Base-by-base conservation (phyloP, 2,113 vertebrate species). In the Epinephelus moara region DNA sequence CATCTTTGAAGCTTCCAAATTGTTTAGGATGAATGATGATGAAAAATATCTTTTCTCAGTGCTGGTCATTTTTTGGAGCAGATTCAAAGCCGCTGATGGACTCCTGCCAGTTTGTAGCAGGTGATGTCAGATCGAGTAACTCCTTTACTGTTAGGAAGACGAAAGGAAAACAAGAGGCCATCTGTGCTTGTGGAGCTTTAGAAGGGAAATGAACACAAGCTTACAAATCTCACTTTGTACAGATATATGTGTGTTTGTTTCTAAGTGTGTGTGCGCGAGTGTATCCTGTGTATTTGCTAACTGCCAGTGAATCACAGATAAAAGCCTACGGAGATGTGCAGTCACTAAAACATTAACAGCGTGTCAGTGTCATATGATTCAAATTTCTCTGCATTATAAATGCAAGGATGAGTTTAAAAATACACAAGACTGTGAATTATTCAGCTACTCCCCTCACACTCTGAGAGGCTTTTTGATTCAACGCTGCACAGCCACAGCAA, bases 381-480 rank as follows among this genome's bases (percentile, higher is more conserved):
- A 90, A 83, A 90, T 87, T 80, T 85, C 67, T 68, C 88, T 92
- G 90, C 88, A 93, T 93, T 92, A 93, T 94, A 80, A 91, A 93
- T 94, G 84, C 60, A 89, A 87, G 75, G 87, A 84, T 72, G 82
- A 80, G 90, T 89, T 93, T 93, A 92, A 93, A 94, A 94, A 94
- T 94, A 94, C 82, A 90, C 89, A 82, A 79, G 88, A 68, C 30
- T 19, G 70, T 94, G 71, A 94, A 93, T 94, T 90, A 94, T 94
- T 89, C 86, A 91, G 75, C 67, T 33, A 33, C 76, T 86, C 74
- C 67, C 61, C 63, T 81, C 66, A 73, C 59, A 78, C 27, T 59
- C 50, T 13, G 77, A 78, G 80, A 80, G 72, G 76, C 80, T 78
- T 86, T 83, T 68, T 59, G 27, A 74, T 63, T 80, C 62, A 69